Evolutionary conservation across 2,797 vertebrate species (phyloP), one percentile per base, ranked within the genome.

Genomic region (Phoebastria nigripes): DNA sequence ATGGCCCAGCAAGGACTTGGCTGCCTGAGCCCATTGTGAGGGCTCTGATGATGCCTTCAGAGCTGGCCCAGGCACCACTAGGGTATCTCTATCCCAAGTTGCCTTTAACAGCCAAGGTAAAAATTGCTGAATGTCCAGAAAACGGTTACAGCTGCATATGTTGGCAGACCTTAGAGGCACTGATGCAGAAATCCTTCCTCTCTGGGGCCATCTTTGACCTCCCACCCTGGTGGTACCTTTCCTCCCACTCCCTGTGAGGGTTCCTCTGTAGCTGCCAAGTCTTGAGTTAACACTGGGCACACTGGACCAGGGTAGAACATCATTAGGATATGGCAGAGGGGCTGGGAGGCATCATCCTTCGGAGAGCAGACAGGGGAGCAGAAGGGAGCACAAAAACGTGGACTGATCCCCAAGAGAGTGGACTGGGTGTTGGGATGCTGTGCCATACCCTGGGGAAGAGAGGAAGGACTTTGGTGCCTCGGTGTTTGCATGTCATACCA

Each of bases 321-420:
- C 0, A 0, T 61, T 73, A 56, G 59, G 28, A 58, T 15, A 12
- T 11, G 41, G 24, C 4, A 69, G 54, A 79, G 12, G 12, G 7
- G 1, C 7, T 77, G 22, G 18, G 24, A 56, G 17, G 15, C 9
- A n/a, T 59, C 6, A 7, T 41, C 12, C 26, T 61, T 67, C 1
- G 6, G 44, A 63, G 17, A 71, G 16, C 3, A 84, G 18, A 31
- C 13, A 47, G 33, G 47, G n/a, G 24, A 72, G 9, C 33, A 80
- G 51, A 59, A 80, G 18, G 24, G 15, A 59, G 15, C 21, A 55
- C 18, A 69, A 44, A 81, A 78, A 21, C 6, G 1, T 52, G 49
- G 6, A 13, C 62, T 66, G 69, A 80, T 46, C 6, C 11, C 24
- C 47, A 66, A 3, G 2, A 6, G 19, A 55, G 9, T 14, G 6